Evolutionary conservation across 2,113 vertebrate species (phyloP), one percentile per base, ranked within the genome.

Genomic region (Silurus glanis): DNA sequence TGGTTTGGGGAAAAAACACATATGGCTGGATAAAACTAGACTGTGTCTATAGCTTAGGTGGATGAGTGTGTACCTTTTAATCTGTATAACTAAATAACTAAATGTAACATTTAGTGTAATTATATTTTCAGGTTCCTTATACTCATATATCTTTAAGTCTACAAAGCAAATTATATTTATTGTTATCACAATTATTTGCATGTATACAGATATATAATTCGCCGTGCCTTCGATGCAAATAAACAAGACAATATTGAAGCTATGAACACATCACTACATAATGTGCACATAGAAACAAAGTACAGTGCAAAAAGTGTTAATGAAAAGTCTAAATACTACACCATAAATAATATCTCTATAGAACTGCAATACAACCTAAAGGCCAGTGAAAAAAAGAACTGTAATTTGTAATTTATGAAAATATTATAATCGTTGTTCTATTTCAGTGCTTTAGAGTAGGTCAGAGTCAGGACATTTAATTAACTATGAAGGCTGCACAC

Each of bases 401-500:
- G 16, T 16, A 76, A 7, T 55, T 4, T 51, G 23, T n/a, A 16
- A 79, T 16, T 78, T 78, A 5, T 28, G 13, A 56, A 9, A 56
- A 78, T 56, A 9, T 59, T 9, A 58, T 17, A 80, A 5, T 19
- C 19, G 37, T 56, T 56, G 4, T 53, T 59, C 12, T 49, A 17
- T 49, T 9, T 84, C 17, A 8, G 23, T 55, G n/a, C 9, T 21
- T 51, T 1, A 8, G 13, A 55, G 51, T 4, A 55, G 23, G 51
- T 55, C 12, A 78, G 51, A 56, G 23, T 78, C 51, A 78, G 13
- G 10, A n/a, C 21, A 75, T 4, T 75, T 23, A 75, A 75, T 51
- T 53, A 53, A 10, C n/a, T 49, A 51, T 51, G 21, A 51, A 8
- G 16, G 25, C 23, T 51, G 37, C 83, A 89, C 58, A 97, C 98